Evolutionary conservation across 2,888 invertebrate species (phyloP), one percentile per base, ranked within the genome.

Genomic region (Himalopsyche anomala): DNA sequence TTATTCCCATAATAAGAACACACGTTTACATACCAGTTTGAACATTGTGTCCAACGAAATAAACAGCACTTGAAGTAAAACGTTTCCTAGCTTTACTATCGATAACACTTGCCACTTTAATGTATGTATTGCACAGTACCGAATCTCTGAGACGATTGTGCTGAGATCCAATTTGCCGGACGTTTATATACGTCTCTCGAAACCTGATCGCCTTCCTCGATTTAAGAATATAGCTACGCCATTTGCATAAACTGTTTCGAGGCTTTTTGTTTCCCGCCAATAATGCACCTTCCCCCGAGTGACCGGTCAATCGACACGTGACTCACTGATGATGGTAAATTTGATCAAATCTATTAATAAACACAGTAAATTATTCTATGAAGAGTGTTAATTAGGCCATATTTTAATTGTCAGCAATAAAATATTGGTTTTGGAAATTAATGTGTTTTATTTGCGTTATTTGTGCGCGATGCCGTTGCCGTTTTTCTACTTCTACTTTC

Each of bases 201-300:
- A 81, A 85, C 85, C 45, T 19, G 84, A 84, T 81, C 84, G 81
- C 85, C 85, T 85, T 82, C 85, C 85, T 40, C 56, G 42, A 62
- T 62, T 62, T 62, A n/a, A n/a, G 62, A 62, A 62, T 62, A 8
- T 56, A n/a, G n/a, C 56, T 79, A 80, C 55, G 54, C 84, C 42
- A 84, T 84, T 84, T 84, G 81, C 84, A 84, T 84, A 84, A 45
- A 62, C 17, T 51, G 42, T 54, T 81, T 84, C 81, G 84, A 84
- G 84, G 84, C 36, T 81, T 62, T 80, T 45, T 82, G 19, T 45
- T 82, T 82, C 56, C 56, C 83, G 36, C 36, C 42, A 28, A 51
- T 36, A 83, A 36, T 83, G 56, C 42, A 74, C 36, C 38, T 79
- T 84, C 51, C 28, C 28, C 56, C 19, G 56, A 56, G 6, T 62